Evolutionary conservation across 2,113 vertebrate species (phyloP), one percentile per base, ranked within the genome.

Genomic region (Lasiurus cinereus): DNA sequence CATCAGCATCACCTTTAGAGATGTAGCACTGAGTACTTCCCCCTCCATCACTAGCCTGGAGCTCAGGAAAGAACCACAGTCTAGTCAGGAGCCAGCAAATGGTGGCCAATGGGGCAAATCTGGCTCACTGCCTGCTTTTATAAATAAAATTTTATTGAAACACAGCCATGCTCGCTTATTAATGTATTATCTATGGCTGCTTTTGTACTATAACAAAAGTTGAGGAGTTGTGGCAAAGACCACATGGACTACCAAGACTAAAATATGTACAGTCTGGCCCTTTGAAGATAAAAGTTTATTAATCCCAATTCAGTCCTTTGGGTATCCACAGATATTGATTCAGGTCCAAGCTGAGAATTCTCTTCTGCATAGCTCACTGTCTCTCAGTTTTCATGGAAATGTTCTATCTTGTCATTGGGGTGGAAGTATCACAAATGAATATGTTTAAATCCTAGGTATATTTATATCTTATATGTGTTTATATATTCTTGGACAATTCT

Each of bases 131-230:
- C 9, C 36, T 74, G 5, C 29, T 69, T 92, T 69, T 31, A 62
- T 73, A 76, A 43, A 82, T 80, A 69, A 78, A 88, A 12, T 69
- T 67, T 88, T 91, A 79, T 29, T 90, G 50, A 83, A 92, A 86
- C 31, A 85, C 21, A 88, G 10, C 13, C n/a, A 79, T 18, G 3
- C 3, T 78, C 33, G 9, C 48, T 69, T 87, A n/a, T 29, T 90
- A 70, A 76, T 54, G 27, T 85, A 43, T n/a, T 79, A 9, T 80
- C 74, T 94, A 22, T 18, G 62, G 72, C 59, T 67, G 36, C 8
- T 83, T 94, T 67, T 88, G 21, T 50, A 36, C 39, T 62, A 6
- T 31, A 79, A 33, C 62, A 59, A 92, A 21, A 96, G 70, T 70
- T 87, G 15, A 92, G 76, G 69, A 76, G 62, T 36, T 93, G 22